Evolutionary conservation across 2,113 vertebrate species (phyloP).

Genomic region (Odontophorus gujanensis): DNA sequence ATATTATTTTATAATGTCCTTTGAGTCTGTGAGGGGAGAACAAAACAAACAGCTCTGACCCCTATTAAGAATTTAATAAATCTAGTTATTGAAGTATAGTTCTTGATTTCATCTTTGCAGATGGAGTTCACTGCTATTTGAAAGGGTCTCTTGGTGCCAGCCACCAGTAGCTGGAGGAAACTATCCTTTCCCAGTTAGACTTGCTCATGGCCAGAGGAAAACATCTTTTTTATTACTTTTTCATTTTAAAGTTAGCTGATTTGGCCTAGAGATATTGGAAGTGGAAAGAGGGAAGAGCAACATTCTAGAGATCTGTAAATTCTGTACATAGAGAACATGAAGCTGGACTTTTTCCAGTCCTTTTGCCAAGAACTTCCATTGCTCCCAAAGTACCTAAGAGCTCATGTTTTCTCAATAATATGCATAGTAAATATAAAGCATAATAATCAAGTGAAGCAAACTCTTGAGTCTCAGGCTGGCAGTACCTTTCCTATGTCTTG

Average conservation of each 20-base stretch:
- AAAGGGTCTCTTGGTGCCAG: slow-evolving; percentile 49
- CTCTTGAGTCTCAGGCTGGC: not conserved
- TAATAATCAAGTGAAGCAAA: not conserved
- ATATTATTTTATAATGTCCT: not conserved
- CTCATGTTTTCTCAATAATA: not conserved
- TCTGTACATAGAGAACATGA: not conserved
- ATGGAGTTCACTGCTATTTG: not conserved
- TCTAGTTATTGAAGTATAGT: not conserved
- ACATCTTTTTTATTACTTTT: not conserved
- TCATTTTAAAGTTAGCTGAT: not conserved
- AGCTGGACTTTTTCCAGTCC: not conserved
- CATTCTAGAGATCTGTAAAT: not conserved
- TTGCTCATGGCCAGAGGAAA: not conserved
- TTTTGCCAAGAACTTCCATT: not conserved
- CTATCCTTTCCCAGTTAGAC: not conserved
- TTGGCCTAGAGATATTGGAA: not conserved
- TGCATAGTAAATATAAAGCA: not conserved
- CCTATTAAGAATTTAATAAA: not conserved
- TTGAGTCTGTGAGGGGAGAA: not conserved
- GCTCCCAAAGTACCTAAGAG: not conserved
- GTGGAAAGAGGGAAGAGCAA: not conserved
- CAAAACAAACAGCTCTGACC: not conserved
- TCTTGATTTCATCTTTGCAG: not conserved
- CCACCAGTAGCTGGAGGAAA: slow-evolving; percentile 6
- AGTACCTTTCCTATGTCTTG: not conserved